These are phyloP conservation scores for Baccha elongata DNA, from an alignment of 2,888 invertebrate genomes.

Conservation along the genomic window DNA sequence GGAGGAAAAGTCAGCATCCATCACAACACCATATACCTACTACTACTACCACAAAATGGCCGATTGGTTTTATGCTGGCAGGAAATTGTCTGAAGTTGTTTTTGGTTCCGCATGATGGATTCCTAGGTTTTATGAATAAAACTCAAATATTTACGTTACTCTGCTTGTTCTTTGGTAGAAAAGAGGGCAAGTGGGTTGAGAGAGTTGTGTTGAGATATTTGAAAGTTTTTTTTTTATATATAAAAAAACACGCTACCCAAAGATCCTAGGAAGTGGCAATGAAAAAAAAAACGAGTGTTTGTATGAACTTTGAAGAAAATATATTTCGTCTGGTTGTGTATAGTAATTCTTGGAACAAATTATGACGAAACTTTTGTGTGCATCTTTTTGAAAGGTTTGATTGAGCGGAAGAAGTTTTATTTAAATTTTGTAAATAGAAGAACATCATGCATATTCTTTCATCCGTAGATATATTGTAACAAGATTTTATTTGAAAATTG, in stretches of 20 bases:
- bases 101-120: conserved; percentile 57
- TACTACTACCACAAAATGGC: conserved; percentile 17
- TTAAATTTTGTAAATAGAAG: conserved; percentile 12
- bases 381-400: conserved; percentile 16
- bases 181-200: neutral
- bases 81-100: conserved; percentile 65
- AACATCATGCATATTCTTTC: neutral
- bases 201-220: neutral
- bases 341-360: conserved; percentile 13
- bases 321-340: conserved; percentile 18
- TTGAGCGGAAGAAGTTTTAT: conserved; percentile 27
- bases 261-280: neutral
- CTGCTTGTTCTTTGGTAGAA: neutral
- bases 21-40: neutral
- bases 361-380: conserved; percentile 18
- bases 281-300: neutral
- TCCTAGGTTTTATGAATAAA: conserved; percentile 30
- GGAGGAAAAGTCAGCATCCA: conserved; percentile 14
- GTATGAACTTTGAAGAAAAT: neutral
- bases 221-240: conserved; percentile 14
- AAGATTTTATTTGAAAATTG: no score
- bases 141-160: conserved; percentile 53
- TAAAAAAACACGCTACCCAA: conserved; percentile 6
- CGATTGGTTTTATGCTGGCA: conserved; percentile 30
- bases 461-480: no score